Percentiles rank a stretch among this genome's conserved stretches.
phyloP scores from a whole-genome alignment of 2,113 vertebrate genomes.

The Menidia beryllina region DNA sequence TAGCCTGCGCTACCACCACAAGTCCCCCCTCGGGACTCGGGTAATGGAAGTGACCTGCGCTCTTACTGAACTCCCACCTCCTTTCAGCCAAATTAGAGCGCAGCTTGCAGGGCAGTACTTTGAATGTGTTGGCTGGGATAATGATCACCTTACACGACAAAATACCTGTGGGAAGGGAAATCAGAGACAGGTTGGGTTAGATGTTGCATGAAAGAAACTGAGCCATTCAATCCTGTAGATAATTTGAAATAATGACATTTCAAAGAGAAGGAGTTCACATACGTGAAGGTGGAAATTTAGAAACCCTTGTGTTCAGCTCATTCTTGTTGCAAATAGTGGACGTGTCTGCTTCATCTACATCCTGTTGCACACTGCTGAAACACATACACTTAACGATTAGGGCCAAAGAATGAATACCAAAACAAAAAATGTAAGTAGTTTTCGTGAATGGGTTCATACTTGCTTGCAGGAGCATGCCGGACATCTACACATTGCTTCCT shows the following conservation, averaged over 20 bases:
- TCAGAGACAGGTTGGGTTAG: constrained; percentile 10
- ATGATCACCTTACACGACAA: constrained; percentile 81
- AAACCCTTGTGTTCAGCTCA: constrained; percentile 41
- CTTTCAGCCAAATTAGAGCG: constrained; percentile 92
- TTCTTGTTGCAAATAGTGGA: constrained; percentile 73
- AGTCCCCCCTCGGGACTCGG: constrained; percentile 87
- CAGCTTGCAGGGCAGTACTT: constrained; percentile 85
- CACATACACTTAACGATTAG: constrained; percentile 43
- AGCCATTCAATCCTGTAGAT: not conserved
- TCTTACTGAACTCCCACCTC: constrained; percentile 85
- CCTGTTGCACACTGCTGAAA: constrained; percentile 87
- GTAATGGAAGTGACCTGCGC: constrained; percentile 82
- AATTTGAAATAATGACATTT: constrained; percentile 38
- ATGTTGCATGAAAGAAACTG: constrained; percentile 22
- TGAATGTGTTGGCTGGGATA: constrained; percentile 87
- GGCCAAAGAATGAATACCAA: not conserved
- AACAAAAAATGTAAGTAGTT: not conserved
- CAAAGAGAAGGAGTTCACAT: constrained; percentile 40
- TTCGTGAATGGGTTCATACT: constrained; percentile 55
- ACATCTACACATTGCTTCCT: constrained; percentile 80
- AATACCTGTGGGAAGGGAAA: constrained; percentile 67
- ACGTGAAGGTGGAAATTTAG: constrained; percentile 73
- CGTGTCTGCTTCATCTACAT: constrained; percentile 85
- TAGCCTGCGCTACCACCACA: constrained; percentile 87
- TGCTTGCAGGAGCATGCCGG: constrained; percentile 63